phyloP scores from a whole-genome alignment of 2,888 invertebrate genomes.

The Punctoribates punctum region DNA sequence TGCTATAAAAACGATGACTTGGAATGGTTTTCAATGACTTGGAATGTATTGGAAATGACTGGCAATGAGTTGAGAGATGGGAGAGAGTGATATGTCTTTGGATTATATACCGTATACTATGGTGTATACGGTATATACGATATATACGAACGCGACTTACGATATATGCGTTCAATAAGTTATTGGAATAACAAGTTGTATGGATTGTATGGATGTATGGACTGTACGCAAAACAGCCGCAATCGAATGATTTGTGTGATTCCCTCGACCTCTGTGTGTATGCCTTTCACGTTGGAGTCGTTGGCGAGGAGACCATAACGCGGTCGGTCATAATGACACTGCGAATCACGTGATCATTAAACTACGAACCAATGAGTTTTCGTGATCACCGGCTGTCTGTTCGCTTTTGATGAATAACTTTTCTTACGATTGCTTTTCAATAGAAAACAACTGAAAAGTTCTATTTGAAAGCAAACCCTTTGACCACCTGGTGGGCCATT shows the following conservation, averaged over 20 bases:
- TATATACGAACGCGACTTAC: not conserved
- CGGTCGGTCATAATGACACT: constrained; percentile 23
- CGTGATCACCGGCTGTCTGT: constrained; percentile 33
- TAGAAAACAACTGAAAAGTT: constrained; percentile 12
- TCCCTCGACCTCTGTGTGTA: constrained; percentile 2
- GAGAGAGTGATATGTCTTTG: not conserved
- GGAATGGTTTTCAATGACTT: too few species aligned
- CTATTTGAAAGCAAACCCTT: constrained; percentile 25
- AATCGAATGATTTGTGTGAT: constrained; percentile 22
- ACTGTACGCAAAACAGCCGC: constrained; percentile 17
- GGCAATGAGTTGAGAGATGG: not conserved
- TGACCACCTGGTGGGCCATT: constrained; percentile 28
- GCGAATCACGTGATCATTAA: constrained; percentile 11
- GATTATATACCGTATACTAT: not conserved
- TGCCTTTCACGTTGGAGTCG: not conserved
- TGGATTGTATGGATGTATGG: not conserved
- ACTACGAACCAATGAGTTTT: not conserved
- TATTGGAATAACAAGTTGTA: constrained; percentile 21
- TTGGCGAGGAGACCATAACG: constrained; percentile 19
- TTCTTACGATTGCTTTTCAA: constrained; percentile 31
- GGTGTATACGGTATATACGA: not conserved
- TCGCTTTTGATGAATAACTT: constrained; percentile 23
- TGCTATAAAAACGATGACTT: not conserved
- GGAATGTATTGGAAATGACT: too few species aligned
- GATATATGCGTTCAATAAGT: not conserved